Conservation (phyloP, 2,113 vertebrate genomes). For the Myotis brandtii region DNA sequence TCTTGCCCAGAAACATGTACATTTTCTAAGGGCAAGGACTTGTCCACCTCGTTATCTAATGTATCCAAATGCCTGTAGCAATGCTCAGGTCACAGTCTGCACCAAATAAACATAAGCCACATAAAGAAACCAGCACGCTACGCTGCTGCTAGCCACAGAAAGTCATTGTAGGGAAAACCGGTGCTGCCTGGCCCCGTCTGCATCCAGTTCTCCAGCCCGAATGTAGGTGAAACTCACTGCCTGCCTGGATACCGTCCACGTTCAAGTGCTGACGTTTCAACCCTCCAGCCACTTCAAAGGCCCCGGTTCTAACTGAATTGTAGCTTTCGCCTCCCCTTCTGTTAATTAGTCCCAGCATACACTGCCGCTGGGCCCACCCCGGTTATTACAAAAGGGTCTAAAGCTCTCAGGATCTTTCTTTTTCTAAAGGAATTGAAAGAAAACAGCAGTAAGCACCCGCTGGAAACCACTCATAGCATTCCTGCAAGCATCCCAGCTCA, state of each 20-base stretch:
- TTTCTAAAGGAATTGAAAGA: not conserved
- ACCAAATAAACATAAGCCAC: not conserved
- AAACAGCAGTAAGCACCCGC: not conserved
- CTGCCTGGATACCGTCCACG: not conserved
- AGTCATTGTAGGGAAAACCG: not conserved
- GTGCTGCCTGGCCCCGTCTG: not conserved
- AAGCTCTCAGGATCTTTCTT: not conserved
- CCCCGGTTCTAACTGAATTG: not conserved
- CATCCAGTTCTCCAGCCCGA: not conserved
- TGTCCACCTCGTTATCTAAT: not conserved
- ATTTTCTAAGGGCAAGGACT: not conserved
- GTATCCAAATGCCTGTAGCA: not conserved
- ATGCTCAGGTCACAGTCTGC: not conserved
- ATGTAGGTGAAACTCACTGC: not conserved
- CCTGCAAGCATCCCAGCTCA: conserved; percentile 20
- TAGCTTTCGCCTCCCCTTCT: not conserved
- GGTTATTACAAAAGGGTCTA: not conserved
- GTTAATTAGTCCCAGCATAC: not conserved
- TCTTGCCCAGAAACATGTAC: not conserved
- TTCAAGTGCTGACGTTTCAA: not conserved
- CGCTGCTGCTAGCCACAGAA: not conserved
- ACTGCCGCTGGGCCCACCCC: not conserved
- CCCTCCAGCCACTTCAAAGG: not conserved
- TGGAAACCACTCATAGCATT: not conserved
- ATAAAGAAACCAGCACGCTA: not conserved